Evolutionary conservation across 2,113 vertebrate genomes (phyloP), one percentile per base, ranked within the genome.

Genomic region (Mystacornis crossleyi): DNA sequence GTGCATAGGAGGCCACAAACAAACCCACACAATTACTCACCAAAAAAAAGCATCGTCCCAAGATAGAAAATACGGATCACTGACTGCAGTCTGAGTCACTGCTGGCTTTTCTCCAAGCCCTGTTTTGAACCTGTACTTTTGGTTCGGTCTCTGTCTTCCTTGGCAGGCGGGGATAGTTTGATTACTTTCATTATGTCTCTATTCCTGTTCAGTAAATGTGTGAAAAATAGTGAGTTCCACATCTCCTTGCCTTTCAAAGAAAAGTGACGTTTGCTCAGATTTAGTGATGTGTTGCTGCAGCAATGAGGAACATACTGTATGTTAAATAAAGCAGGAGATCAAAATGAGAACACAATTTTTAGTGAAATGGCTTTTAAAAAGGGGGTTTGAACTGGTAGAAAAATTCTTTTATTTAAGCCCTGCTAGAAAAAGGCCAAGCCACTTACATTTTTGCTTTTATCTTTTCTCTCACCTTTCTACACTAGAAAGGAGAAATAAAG

Each of bases 21-120:
- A 92, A 90, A 64, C 51, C 36, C 67, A 70, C 42, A 23, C 19
- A 55, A 67, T 89, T 93, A 43, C 45, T 87, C 70, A 71, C 55
- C 14, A 38, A 82, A 60, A 88, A 36, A 25, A 50, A 40, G 24
- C 50, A 12, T 50, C 47, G 25, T 92, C 60, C 64, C 25, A 58
- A 67, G 66, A 67, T 3, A 80, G 72, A 88, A 95, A 78, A 55
- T 51, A 47, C 13, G 72, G 72, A 48, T 75, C 57, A 34, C 36
- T 73, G 47, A 66, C 40, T 62, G 36, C 1, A 1, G 10, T 24
- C 82, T 88, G 81, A 82, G 48, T 65, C 33, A 45, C 50, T 72
- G 45, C 21, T 83, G 66, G 31, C n/a, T 78, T 64, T 73, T 87
- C 55, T 61, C 42, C 51, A 33, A 61, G 42, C 31, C 89, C 48